Conservation (phyloP, 2,888 invertebrate genomes). For the Loripinus fragilis region DNA sequence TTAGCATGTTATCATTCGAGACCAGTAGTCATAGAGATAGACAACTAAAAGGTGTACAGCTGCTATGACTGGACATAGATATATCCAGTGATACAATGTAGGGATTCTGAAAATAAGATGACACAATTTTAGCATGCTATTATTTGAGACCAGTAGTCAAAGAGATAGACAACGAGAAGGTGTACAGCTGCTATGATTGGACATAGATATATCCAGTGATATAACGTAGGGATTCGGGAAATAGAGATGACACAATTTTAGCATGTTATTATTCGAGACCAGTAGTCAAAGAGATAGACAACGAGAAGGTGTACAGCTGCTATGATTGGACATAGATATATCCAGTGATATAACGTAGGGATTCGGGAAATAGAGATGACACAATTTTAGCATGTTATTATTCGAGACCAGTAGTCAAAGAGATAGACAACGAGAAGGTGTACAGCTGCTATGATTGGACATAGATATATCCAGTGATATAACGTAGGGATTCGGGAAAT, state of each 20-base stretch:
- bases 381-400: too few species aligned
- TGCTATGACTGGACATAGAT: slow-evolving; percentile 39
- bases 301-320: slow-evolving; percentile 44
- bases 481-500: slow-evolving; percentile 51
- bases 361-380: too few species aligned
- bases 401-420: slow-evolving; percentile 44
- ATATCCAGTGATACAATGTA: slow-evolving; percentile 55
- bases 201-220: slow-evolving; percentile 50
- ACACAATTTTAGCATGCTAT: too few species aligned
- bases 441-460: slow-evolving; percentile 37
- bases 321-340: slow-evolving; percentile 40
- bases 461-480: slow-evolving; percentile 52
- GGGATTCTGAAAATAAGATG: slow-evolving; percentile 53
- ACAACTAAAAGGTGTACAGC: slow-evolving; percentile 44
- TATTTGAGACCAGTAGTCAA: slow-evolving; percentile 45
- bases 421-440: slow-evolving; percentile 44
- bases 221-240: slow-evolving; percentile 51
- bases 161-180: slow-evolving; percentile 39
- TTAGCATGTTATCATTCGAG: too few species aligned
- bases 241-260: too few species aligned
- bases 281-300: slow-evolving; percentile 41
- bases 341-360: slow-evolving; percentile 55
- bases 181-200: slow-evolving; percentile 44
- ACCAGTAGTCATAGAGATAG: slow-evolving; percentile 42
- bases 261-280: too few species aligned